phyloP scores from a whole-genome alignment of 2,888 invertebrate genomes.

The Nemurella pictetii region DNA sequence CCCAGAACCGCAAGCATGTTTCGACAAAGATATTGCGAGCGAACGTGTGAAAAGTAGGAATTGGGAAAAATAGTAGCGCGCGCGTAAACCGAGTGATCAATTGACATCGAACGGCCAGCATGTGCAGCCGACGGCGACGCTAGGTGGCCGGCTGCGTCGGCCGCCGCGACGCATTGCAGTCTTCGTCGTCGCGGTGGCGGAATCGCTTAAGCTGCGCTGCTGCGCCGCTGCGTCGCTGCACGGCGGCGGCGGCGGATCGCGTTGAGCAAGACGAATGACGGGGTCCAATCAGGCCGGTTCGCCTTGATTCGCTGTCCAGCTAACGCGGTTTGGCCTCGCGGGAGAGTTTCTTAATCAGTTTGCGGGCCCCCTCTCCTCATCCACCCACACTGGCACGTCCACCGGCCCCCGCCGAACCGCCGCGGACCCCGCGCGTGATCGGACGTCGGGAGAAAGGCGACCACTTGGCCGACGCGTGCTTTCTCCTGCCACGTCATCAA shows the following conservation, averaged over 20 bases:
- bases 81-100: background rate
- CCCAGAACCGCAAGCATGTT: background rate
- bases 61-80: background rate
- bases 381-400: too few relatives aligned
- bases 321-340: background rate
- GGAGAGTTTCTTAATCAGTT: background rate
- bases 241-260: background rate
- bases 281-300: background rate
- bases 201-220: too few relatives aligned
- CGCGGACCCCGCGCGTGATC: background rate
- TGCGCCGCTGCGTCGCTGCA: too few relatives aligned
- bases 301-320: background rate
- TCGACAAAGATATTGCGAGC: constrained; percentile 24
- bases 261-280: constrained; percentile 8
- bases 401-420: background rate
- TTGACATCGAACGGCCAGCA: constrained; percentile 8
- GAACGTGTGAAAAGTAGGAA: constrained; percentile 11
- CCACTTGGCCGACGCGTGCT: background rate
- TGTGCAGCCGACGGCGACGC: background rate
- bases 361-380: too few relatives aligned
- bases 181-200: background rate
- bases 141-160: background rate
- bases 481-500: background rate
- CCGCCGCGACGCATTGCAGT: constrained; percentile 20
- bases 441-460: background rate